Evolutionary conservation across 2,888 invertebrate species (phyloP).

Genomic region (Agrotis puta): DNA sequence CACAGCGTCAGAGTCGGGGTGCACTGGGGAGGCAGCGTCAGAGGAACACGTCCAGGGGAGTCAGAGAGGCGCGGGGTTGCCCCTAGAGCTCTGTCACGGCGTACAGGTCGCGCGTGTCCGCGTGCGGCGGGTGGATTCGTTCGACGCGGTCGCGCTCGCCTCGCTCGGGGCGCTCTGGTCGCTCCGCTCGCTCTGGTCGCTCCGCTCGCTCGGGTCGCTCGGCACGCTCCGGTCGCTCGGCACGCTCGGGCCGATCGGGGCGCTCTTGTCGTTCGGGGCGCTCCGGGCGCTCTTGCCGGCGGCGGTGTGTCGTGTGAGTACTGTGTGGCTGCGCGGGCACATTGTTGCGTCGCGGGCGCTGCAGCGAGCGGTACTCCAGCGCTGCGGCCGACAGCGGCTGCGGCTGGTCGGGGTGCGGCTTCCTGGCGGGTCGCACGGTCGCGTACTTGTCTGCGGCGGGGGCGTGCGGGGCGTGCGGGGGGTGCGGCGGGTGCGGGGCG

Average conservation of each 20-base stretch:
- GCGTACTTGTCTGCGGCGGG: conserved; percentile 83
- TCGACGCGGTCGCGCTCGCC: conserved; percentile 55
- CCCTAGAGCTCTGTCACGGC: conserved; percentile 92
- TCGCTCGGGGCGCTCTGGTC: conserved; percentile 38
- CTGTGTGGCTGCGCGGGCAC: conserved; percentile 80
- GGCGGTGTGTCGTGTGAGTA: conserved; percentile 87
- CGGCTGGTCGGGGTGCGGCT: conserved; percentile 77
- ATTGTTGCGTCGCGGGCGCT: conserved; percentile 87
- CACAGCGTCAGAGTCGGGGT: conserved; percentile 39
- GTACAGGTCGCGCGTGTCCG: conserved; percentile 92
- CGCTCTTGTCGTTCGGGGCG: conserved; percentile 68
- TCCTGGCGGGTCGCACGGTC: conserved; percentile 84
- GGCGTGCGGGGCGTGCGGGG: conserved; percentile 69
- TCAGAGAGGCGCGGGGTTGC: conserved; percentile 51
- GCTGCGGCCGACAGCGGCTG: conserved; percentile 90
- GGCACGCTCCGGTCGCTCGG: conserved; percentile 72
- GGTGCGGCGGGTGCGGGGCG: conserved; percentile 49
- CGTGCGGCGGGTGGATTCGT: conserved; percentile 58
- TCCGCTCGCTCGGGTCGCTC: conserved; percentile 92
- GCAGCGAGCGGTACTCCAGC: conserved; percentile 91
- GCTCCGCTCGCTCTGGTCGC: conserved; percentile 91
- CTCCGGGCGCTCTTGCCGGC: conserved; percentile 91
- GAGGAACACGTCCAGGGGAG: conserved; percentile 51
- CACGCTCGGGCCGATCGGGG: conserved; percentile 66
- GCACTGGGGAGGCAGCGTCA: conserved; percentile 39